These are phyloP conservation scores for Neomorphus geoffroyi DNA, from an alignment of 2,797 vertebrate species.

Conservation along the genomic window DNA sequence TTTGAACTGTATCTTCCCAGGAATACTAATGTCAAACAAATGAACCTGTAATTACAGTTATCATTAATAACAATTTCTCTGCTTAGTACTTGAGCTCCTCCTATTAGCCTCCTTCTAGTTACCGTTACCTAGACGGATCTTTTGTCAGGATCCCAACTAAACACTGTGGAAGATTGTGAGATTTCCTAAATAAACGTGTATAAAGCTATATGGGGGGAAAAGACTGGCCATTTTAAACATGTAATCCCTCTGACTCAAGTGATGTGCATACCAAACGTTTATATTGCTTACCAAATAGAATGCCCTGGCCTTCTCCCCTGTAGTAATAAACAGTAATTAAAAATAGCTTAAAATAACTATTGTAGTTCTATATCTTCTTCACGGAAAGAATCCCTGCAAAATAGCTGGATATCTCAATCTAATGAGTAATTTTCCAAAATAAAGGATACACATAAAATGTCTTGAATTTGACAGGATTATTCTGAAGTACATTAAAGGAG, in stretches of 20 bases:
- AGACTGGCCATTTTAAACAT: neutral
- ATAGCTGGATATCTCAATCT: neutral
- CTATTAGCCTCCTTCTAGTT: neutral
- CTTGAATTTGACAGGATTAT: neutral
- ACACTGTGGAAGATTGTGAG: neutral
- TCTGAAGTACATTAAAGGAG: neutral
- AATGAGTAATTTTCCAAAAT: neutral
- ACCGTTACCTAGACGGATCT: neutral
- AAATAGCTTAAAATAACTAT: neutral
- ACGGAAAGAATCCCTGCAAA: neutral
- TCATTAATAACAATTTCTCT: neutral
- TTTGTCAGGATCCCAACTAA: neutral
- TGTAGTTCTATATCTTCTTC: neutral
- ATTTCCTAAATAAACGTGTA: too few relatives aligned
- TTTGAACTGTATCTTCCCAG: conserved; percentile 94
- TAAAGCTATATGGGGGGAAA: neutral
- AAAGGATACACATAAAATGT: neutral
- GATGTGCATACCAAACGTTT: neutral
- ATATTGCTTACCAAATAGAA: neutral
- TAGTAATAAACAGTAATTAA: neutral
- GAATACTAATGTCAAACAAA: conserved; percentile 94
- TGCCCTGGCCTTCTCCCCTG: neutral
- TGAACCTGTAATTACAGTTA: conserved; percentile 84
- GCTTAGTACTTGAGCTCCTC: neutral
- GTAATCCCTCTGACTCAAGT: neutral